Evolutionary conservation across 1,140 invertebrate genomes (phyloP).

Genomic region (Coelopa frigida): DNA sequence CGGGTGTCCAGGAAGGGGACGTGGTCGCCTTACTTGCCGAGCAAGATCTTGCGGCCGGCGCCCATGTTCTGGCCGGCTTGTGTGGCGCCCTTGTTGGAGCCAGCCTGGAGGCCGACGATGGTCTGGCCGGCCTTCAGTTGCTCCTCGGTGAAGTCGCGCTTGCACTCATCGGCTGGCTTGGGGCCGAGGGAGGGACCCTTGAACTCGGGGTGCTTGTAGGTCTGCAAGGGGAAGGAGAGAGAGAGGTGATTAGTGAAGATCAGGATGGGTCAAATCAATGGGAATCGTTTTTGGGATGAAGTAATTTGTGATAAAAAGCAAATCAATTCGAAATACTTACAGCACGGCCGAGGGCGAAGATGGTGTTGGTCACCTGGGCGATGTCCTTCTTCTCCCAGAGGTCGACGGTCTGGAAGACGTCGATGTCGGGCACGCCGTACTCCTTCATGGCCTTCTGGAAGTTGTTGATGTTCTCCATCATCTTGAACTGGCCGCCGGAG

Average conservation of each 20-base stretch:
- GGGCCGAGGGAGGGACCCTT: constrained; percentile 82
- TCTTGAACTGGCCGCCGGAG: constrained; percentile 84
- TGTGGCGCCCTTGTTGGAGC: constrained; percentile 91
- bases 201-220: constrained; percentile 86
- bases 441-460: constrained; percentile 83
- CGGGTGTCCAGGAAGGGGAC: neutral
- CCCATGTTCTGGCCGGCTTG: constrained; percentile 90
- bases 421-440: constrained; percentile 86
- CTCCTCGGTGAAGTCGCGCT: constrained; percentile 86
- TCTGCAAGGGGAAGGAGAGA: constrained; percentile 49
- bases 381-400: constrained; percentile 93
- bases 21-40: constrained; percentile 64
- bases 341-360: constrained; percentile 85
- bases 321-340: constrained; percentile 57
- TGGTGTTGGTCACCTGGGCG: constrained; percentile 84
- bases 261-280: neutral
- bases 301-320: too few species aligned
- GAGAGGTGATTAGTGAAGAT: neutral
- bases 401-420: constrained; percentile 95
- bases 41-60: constrained; percentile 79
- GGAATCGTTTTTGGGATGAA: neutral
- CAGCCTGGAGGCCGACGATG: constrained; percentile 90
- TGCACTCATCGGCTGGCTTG: constrained; percentile 84
- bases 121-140: constrained; percentile 83
- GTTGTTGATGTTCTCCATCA: constrained; percentile 94